Evolutionary conservation across 2,888 invertebrate genomes (phyloP).

Genomic region (Ernsta delagoae): DNA sequence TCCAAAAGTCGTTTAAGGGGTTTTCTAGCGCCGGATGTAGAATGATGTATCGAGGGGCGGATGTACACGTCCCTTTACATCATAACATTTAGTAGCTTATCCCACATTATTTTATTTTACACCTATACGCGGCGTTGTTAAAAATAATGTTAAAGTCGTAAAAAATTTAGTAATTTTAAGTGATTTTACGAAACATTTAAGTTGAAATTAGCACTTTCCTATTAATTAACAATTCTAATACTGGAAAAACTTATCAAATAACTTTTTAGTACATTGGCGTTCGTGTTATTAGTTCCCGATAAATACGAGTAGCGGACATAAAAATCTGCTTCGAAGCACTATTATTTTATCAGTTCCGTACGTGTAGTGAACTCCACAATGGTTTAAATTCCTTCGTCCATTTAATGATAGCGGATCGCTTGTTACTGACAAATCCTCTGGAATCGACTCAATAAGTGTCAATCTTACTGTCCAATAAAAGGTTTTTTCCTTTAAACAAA

Average conservation of each 20-base stretch:
- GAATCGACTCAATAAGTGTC: constrained; percentile 33
- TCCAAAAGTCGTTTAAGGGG: constrained; percentile 49
- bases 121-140: neutral
- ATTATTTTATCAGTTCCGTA: neutral
- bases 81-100: constrained; percentile 39
- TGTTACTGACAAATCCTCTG: constrained; percentile 19
- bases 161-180: too few species aligned
- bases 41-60: constrained; percentile 51
- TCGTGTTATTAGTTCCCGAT: too few species aligned
- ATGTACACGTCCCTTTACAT: constrained; percentile 44
- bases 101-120: constrained; percentile 7
- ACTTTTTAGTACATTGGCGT: too few species aligned
- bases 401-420: constrained; percentile 12
- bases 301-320: too few species aligned
- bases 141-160: neutral
- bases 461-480: constrained; percentile 30
- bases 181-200: too few species aligned
- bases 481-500: constrained; percentile 26
- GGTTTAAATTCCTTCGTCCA: constrained; percentile 16
- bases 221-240: too few species aligned
- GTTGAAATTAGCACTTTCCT: too few species aligned
- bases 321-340: too few species aligned
- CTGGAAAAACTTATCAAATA: too few species aligned
- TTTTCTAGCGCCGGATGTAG: constrained; percentile 51
- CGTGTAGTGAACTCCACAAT: neutral